phyloP scores from a whole-genome alignment of 2,888 invertebrate species.

The Leucozona laternaria region DNA sequence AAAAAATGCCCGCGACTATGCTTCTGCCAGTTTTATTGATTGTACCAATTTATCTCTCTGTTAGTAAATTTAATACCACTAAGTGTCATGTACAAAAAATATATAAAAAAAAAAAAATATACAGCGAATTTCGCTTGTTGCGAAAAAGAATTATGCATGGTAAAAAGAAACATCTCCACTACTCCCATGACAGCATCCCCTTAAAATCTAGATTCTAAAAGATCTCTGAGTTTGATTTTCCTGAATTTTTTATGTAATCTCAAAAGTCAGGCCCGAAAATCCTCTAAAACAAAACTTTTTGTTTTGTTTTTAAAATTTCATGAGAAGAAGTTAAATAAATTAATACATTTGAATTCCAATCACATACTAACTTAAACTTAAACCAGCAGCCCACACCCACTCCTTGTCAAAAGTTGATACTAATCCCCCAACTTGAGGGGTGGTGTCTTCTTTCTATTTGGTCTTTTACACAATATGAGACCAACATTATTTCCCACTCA shows the following conservation, averaged over 20 bases:
- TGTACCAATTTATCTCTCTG: slow-evolving; percentile 34
- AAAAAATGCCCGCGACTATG: slow-evolving; percentile 10
- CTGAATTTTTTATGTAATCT: slow-evolving; percentile 5
- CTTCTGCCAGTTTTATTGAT: slow-evolving; percentile 51
- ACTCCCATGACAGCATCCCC: not conserved
- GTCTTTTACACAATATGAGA: not conserved
- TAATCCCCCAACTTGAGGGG: slow-evolving; percentile 6
- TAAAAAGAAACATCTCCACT: not conserved
- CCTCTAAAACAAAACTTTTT: slow-evolving; percentile 44
- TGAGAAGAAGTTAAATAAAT: slow-evolving; percentile 56
- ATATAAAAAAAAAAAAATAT: slow-evolving; percentile 6
- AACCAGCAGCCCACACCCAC: slow-evolving; percentile 6
- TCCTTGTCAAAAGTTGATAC: not conserved
- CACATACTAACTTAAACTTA: slow-evolving; percentile 48
- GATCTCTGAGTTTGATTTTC: slow-evolving; percentile 4
- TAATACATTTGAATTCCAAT: slow-evolving; percentile 71
- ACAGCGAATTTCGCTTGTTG: not conserved
- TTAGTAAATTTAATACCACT: slow-evolving; percentile 23
- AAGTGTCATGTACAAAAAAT: slow-evolving; percentile 12
- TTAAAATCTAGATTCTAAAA: not conserved
- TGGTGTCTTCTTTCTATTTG: not conserved
- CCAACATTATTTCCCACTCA: slow-evolving; percentile 28
- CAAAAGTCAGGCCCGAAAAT: not conserved
- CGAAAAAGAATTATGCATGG: slow-evolving; percentile 1
- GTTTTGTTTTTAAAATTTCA: slow-evolving; percentile 18